These are phyloP conservation scores for Aspiorhynchus laticeps DNA, from an alignment of 2,113 vertebrate genomes.

Conservation along the genomic window DNA sequence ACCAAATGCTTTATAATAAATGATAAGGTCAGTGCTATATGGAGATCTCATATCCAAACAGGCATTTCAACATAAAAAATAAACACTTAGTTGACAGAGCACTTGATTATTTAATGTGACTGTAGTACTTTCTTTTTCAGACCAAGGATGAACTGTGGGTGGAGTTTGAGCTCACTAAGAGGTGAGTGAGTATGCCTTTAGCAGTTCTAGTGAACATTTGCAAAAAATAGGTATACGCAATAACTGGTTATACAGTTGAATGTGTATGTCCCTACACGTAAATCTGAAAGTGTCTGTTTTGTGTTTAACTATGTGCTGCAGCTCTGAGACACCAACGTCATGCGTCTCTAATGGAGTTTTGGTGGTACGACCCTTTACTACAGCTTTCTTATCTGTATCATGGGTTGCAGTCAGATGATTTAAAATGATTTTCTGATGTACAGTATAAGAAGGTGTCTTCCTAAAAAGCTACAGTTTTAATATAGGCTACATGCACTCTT, in stretches of 20 bases:
- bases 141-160: conserved; percentile 76
- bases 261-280: neutral
- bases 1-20: conserved; percentile 66
- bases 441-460: neutral
- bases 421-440: neutral
- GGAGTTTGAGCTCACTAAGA: conserved; percentile 79
- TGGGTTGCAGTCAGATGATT: neutral
- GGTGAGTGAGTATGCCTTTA: conserved; percentile 73
- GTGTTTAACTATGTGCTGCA: conserved; percentile 60
- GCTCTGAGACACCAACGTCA: conserved; percentile 65
- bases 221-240: neutral
- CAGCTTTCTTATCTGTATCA: neutral
- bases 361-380: conserved; percentile 73
- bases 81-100: neutral
- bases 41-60: neutral
- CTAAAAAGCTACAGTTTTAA: neutral
- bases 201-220: neutral
- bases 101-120: neutral
- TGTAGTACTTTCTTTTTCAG: conserved; percentile 58
- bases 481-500: neutral
- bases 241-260: neutral
- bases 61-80: neutral
- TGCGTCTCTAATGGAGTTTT: conserved; percentile 81
- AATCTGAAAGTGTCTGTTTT: neutral
- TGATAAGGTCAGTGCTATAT: conserved; percentile 60